Base-by-base conservation (phyloP, 1,140 invertebrate genomes). In the Orchesella cincta region DNA sequence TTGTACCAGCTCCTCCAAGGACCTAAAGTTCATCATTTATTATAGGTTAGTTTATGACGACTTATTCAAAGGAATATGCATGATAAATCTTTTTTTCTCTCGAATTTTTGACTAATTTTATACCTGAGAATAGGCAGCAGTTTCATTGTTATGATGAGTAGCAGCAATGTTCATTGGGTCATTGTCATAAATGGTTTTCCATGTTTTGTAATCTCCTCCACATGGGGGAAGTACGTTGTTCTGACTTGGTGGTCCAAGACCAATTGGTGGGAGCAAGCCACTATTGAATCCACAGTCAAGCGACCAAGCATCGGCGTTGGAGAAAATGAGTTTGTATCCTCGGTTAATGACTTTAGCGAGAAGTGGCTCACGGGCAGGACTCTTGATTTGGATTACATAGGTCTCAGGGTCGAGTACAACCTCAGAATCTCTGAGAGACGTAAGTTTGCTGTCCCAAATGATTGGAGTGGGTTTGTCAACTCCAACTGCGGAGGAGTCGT, bases 301-400 rank as follows among this genome's bases (percentile, higher is more conserved):
- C 14, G 77, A 80, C 80, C 81, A 82, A 14, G 83, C 82, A 70
- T 83, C 83, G 28, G 80, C 81, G 67, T 83, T 83, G 8, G 83
- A 83, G 75, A 83, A 83, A 39, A 83, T 83, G 20, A 83, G 62
- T 52, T 79, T 82, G 79, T 81, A 83, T 0, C 83, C 83, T 33
- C 81, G 72, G 57, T 82, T 79, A 46, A 83, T 81, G 35, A 83
- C 72, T 73, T 83, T 81, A 0, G 82, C 80, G 34, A 83, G 64
- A 26, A 72, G 57, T 16, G 81, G 81, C 52, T 82, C 81, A 18
- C 81, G 71, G n/a, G 81, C 81, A 0, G 86, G 90, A 0, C 92
- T 94, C 92, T 82, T 82, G 62, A 82, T 80, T 78, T 84, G 93
- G 81, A 95, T 92, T 20, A 94, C 93, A 83, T 95, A 94, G 3